Evolutionary conservation across 2,888 invertebrate species (phyloP), one percentile per base, ranked within the genome.

Genomic region (Andrena fulva): DNA sequence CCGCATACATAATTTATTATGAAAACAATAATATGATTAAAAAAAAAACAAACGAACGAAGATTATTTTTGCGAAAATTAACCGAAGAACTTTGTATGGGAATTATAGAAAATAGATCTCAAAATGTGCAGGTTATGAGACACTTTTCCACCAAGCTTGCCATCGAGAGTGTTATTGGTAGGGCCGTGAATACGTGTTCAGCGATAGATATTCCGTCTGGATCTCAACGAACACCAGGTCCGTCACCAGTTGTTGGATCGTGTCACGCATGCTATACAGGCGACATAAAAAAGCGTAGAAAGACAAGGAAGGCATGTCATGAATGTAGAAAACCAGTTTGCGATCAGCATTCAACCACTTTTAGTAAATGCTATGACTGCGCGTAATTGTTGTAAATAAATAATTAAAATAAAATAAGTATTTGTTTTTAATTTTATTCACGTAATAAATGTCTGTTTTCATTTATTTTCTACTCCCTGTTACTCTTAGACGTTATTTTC

Each of bases 11-110:
- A 0, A 74, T 87, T 84, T 85, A 87, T 73, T 81, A 77, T 78
- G 83, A 82, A 71, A 86, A 85, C 73, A 86, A 86, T 85, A 80
- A 72, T 31, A 86, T 86, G 84, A 7, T 87, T 2, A 20, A 20
- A n/a, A 10, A 85, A 75, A 70, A 84, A 62, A 84, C 79, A 10
- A 81, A 86, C 60, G 24, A 82, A 50, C 72, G 88, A 0, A 59
- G 82, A 16, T 2, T 80, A 24, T 78, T 77, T 48, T 64, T 78
- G 20, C 77, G 79, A 2, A 0, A 31, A 60, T 59, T 87, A 60
- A 70, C 72, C 68, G 78, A 83, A 78, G 81, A 87, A 54, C 50
- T 89, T 50, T 68, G 63, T 60, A 74, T 69, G 59, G 80, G 83
- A 63, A 59, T 80, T n/a, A 67, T 87, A 69, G 77, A 87, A 87